Evolutionary conservation across 2,888 invertebrate genomes (phyloP), one percentile per base, ranked within the genome.

Genomic region (Neoitamus cyanurus): DNA sequence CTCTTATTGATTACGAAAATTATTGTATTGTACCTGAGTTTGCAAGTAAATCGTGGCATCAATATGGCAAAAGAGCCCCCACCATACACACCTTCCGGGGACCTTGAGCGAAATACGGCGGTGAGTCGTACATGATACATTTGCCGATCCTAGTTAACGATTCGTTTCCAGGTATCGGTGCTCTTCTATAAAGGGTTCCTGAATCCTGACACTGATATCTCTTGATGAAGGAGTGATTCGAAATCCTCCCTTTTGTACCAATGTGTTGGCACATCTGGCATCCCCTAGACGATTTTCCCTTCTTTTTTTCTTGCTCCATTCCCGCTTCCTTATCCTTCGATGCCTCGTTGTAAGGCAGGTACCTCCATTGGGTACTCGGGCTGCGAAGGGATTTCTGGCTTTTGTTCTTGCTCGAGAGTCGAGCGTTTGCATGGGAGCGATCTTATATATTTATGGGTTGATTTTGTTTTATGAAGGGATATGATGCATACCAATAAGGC

Each of bases 401-500:
- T 84, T 73, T 73, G 70, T 75, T 83, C 78, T 78, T 48, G 75
- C 46, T 83, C 30, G 3, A 31, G 70, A 31, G 58, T 68, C 68
- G 58, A 75, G 46, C 69, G 83, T 77, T 83, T 83, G 84, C 48
- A 78, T 85, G 85, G 78, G 48, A 84, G 85, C 84, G 84, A 85
- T 82, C 84, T 86, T 85, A 86, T 84, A 85, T 85, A 86, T 86
- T 86, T 85, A 86, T 86, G 85, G 84, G 85, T 86, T 83, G 86
- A 86, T 86, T 86, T 84, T 83, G 80, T 84, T 73, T 82, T 68
- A 82, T 82, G 69, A 69, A 36, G 83, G 83, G 83, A 84, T 83
- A 84, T 84, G 84, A 84, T 86, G 86, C 86, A 86, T 86, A 86
- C 85, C 84, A 86, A 86, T 86, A 83, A 86, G 86, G 86, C 83